Percentiles rank a stretch among this genome's conserved stretches.
phyloP scores from a whole-genome alignment of 2,113 vertebrate genomes.

The Haemorhous mexicanus region DNA sequence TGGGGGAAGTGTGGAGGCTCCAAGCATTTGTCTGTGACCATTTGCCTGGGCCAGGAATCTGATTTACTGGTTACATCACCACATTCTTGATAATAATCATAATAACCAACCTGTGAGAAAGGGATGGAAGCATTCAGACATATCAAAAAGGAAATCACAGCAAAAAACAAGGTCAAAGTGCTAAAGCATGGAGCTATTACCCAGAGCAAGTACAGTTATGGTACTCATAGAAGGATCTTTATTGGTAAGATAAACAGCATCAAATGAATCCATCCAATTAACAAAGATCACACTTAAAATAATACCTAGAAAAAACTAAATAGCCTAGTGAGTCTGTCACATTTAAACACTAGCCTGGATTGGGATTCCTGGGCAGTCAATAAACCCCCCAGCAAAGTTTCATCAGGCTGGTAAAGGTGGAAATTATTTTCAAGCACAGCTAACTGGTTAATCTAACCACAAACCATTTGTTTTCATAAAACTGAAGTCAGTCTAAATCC shows the following conservation, averaged over 20 bases:
- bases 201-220: slow-evolving; percentile 39
- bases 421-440: slow-evolving; percentile 1
- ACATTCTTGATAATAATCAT: slow-evolving; percentile 61
- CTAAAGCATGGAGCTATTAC: slow-evolving; percentile 54
- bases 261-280: slow-evolving; percentile 63
- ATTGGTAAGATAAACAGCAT: slow-evolving; percentile 36
- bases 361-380: not conserved
- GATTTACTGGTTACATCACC: slow-evolving; percentile 48
- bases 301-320: slow-evolving; percentile 16
- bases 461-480: not conserved
- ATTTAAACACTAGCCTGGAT: slow-evolving; percentile 2
- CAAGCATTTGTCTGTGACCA: not conserved
- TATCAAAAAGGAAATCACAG: slow-evolving; percentile 31
- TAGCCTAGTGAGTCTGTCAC: slow-evolving; percentile 35
- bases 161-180: not conserved
- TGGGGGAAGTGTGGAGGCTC: not conserved
- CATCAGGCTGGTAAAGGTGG: not conserved
- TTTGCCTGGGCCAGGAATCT: slow-evolving; percentile 41
- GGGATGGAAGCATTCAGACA: slow-evolving; percentile 22
- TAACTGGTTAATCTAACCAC: not conserved
- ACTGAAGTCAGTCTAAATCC: not conserved
- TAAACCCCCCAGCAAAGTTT: not conserved
- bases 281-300: not conserved
- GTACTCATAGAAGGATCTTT: slow-evolving; percentile 27
- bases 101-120: slow-evolving; percentile 51